A percentile compares a stretch with the other conserved stretches of the same genome.
phyloP scores from a whole-genome alignment of 1,140 invertebrate genomes.

The Cydia splendana region DNA sequence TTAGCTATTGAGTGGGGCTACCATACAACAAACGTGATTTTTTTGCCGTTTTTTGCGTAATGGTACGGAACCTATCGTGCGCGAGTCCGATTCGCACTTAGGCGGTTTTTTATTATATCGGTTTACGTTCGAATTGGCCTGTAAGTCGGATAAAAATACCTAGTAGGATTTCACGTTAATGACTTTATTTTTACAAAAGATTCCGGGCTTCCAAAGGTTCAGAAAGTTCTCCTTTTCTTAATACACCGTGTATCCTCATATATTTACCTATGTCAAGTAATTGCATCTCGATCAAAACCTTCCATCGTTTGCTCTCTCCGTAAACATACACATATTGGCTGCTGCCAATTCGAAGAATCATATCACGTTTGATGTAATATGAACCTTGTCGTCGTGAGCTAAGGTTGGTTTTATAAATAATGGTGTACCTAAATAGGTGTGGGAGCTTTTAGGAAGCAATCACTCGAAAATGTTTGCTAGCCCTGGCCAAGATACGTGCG shows the following conservation, averaged over 20 bases:
- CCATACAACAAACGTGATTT: too few species aligned
- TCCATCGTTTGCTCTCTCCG: conserved; percentile 12
- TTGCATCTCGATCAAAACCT: conserved; percentile 11
- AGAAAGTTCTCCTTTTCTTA: neutral
- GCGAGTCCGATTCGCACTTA: too few species aligned
- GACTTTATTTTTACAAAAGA: too few species aligned
- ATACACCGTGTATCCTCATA: neutral
- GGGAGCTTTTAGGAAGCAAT: neutral
- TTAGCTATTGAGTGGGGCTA: too few species aligned
- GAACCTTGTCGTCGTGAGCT: neutral
- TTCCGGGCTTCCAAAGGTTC: too few species aligned
- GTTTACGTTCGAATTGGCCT: too few species aligned
- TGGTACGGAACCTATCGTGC: too few species aligned
- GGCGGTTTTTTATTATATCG: too few species aligned
- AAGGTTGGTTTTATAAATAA: neutral
- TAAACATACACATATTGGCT: conserved; percentile 10
- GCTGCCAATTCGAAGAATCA: neutral
- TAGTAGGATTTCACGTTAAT: too few species aligned
- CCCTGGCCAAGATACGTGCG: conserved; percentile 4
- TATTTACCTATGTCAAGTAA: conserved; percentile 19
- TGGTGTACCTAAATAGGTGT: neutral
- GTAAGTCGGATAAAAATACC: too few species aligned
- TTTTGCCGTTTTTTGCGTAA: too few species aligned
- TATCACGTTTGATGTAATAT: neutral
- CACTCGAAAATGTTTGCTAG: conserved; percentile 12